phyloP scores from a whole-genome alignment of 2,888 invertebrate species.

The Diarsia rubi region DNA sequence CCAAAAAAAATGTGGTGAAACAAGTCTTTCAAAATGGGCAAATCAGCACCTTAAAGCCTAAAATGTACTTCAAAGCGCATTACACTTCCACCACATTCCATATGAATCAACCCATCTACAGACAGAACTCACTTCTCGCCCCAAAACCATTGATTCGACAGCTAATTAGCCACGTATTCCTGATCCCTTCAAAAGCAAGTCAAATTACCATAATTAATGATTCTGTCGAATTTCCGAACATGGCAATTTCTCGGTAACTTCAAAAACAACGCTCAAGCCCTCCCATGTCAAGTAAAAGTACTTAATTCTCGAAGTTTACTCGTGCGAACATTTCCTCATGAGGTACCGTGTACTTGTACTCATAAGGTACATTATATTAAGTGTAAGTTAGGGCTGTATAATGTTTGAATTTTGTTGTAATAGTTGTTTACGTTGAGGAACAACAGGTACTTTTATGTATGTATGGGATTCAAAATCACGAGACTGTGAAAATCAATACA shows the following conservation, averaged over 20 bases:
- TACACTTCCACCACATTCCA: not conserved
- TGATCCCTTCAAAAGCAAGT: conserved; percentile 19
- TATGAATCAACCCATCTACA: not conserved
- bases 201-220: conserved; percentile 45
- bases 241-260: conserved; percentile 26
- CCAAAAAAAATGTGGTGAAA: no score
- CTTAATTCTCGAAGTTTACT: not conserved
- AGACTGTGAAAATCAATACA: not conserved
- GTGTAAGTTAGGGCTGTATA: not conserved
- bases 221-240: conserved; percentile 24
- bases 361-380: not conserved
- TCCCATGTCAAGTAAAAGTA: not conserved
- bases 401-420: not conserved
- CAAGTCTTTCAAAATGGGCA: not conserved
- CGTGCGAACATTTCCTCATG: conserved; percentile 8
- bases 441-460: not conserved
- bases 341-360: conserved; percentile 16
- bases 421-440: not conserved
- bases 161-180: conserved; percentile 24
- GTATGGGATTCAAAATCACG: not conserved
- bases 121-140: not conserved
- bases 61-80: not conserved
- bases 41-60: not conserved
- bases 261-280: conserved; percentile 3
- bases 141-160: conserved; percentile 12